Base-by-base conservation (phyloP, 2,113 vertebrate species). In the Crocuta crocuta region DNA sequence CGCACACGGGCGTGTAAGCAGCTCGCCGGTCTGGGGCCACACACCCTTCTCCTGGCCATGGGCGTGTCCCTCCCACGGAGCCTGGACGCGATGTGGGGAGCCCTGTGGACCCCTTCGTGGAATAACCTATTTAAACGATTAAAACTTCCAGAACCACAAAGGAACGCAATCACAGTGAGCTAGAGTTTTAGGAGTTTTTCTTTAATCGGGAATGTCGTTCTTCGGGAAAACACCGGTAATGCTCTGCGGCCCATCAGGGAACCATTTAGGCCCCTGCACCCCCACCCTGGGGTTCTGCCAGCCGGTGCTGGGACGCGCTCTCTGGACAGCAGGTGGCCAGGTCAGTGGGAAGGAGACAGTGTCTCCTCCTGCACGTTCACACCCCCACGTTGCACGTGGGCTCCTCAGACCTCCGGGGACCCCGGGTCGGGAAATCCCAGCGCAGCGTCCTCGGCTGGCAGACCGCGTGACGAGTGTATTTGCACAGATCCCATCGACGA, bases 1-100 rank as follows among this genome's bases (percentile, higher is more conserved):
- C 12, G 33, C 19, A 17, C 48, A 5, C 53, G 39, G 24, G 63
- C 5, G 43, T 66, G 70, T 61, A 26, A 48, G 28, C 24, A 4
- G 10, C 39, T 33, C 13, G 2, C 17, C 35, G 1, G 11, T 71
- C 43, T 39, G 0, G 26, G 5, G 7, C 33, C 4, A 4, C 28
- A 17, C 4, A 4, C 6, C 16, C 63, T 48, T 35, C 80, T 74
- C 65, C 9, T 28, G 4, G 24, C 39, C n/a, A 8, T 5, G 10
- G 19, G 19, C 12, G 5, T 1, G 4, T 1, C 13, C 21, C 31
- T 61, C 63, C 55, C 35, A 0, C 2, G 0, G 33, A 17, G 58
- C 73, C 28, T 2, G 12, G n/a, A n/a, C 13, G 43, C 23, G 1
- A 23, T 19, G 58, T 65, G 43, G 24, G 2, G 8, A 58, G 16